A percentile compares a stretch with the other conserved stretches of the same genome.
phyloP scores from a whole-genome alignment of 2,888 invertebrate genomes.

The Hermaeophaga mercurialis region DNA sequence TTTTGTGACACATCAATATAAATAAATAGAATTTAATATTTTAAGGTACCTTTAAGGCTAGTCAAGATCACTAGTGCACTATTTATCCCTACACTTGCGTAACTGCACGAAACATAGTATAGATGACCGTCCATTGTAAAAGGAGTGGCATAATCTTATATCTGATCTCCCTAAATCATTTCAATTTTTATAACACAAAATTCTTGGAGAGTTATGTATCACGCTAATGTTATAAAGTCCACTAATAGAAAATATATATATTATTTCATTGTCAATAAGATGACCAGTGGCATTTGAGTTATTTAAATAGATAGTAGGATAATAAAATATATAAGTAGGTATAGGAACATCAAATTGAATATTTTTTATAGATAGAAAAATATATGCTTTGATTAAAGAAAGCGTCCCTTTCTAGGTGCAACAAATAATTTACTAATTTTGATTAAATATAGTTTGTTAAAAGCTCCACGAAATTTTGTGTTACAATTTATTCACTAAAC shows the following conservation, averaged over 20 bases:
- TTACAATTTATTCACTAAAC: background rate
- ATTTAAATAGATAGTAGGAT: too few species aligned
- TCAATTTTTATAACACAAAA: background rate
- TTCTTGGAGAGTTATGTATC: background rate
- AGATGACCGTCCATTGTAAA: conserved; percentile 31
- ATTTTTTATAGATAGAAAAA: background rate
- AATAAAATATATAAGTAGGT: too few species aligned
- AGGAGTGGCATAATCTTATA: conserved; percentile 32
- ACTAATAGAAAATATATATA: too few species aligned
- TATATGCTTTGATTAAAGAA: too few species aligned
- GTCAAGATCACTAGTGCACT: conserved; percentile 59
- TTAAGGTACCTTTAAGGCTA: conserved; percentile 59
- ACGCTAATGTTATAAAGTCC: too few species aligned
- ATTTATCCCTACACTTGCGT: conserved; percentile 50
- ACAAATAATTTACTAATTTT: background rate
- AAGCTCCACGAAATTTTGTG: background rate
- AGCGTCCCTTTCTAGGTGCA: too few species aligned
- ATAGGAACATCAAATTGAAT: background rate
- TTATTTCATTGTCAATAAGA: too few species aligned
- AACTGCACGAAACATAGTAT: conserved; percentile 48
- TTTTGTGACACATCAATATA: conserved; percentile 50
- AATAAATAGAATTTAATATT: conserved; percentile 54
- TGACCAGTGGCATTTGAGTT: too few species aligned
- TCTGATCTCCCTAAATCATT: conserved; percentile 20
- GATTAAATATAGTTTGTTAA: background rate